A percentile compares a stretch with the other conserved stretches of the same genome.
phyloP scores from a whole-genome alignment of 2,113 vertebrate species.

The Podarcis raffonei region DNA sequence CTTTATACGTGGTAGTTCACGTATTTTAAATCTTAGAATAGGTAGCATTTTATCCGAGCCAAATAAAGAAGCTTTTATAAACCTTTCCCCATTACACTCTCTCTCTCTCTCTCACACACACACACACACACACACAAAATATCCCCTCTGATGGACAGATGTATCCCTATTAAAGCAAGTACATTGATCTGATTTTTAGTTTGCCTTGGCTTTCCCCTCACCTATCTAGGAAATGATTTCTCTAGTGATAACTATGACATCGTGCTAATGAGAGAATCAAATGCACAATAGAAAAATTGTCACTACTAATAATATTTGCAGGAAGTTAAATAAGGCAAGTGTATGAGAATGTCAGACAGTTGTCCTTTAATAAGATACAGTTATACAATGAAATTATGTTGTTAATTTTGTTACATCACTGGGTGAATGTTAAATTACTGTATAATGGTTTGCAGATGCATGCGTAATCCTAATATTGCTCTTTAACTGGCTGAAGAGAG shows the following conservation, averaged over 20 bases:
- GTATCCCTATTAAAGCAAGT: constrained; percentile 74
- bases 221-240: constrained; percentile 80
- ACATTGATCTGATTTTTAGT: constrained; percentile 78
- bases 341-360: constrained; percentile 81
- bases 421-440: constrained; percentile 82
- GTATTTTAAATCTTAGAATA: constrained; percentile 54
- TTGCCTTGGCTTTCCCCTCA: constrained; percentile 76
- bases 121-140: too few relatives aligned
- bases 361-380: constrained; percentile 83
- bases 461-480: constrained; percentile 77
- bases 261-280: constrained; percentile 81
- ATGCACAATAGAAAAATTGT: constrained; percentile 84
- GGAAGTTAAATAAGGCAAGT: constrained; percentile 84
- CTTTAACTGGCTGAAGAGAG: constrained; percentile 65
- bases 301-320: constrained; percentile 84
- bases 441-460: constrained; percentile 77
- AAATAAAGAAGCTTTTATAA: constrained; percentile 50
- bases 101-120: too few relatives aligned
- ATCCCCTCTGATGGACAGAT: constrained; percentile 66
- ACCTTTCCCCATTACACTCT: neutral
- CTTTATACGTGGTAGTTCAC: constrained; percentile 26
- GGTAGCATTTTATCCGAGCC: constrained; percentile 59
- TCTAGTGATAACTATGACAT: constrained; percentile 82
- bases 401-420: constrained; percentile 83
- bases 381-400: constrained; percentile 83